A percentile compares a stretch with the other conserved stretches of the same genome.
Evolutionary conservation across 2,888 invertebrate species (phyloP).

Genomic region (Xylocampa areola): DNA sequence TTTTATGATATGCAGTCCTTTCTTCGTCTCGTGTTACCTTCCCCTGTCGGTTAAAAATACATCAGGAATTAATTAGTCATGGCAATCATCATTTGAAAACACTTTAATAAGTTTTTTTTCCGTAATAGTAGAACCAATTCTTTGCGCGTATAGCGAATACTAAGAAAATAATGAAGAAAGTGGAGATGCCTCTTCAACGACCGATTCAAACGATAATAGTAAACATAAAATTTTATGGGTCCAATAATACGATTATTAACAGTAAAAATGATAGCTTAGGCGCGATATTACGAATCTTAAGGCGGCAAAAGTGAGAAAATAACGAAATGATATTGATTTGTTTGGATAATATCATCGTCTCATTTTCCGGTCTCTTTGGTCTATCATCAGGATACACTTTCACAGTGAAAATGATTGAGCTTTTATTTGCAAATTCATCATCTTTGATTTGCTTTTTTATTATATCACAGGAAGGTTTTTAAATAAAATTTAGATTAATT

Average conservation of each 20-base stretch:
- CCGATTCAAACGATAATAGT: slow-evolving; percentile 51
- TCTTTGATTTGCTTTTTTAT: too few relatives aligned
- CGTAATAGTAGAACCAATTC: slow-evolving; percentile 10
- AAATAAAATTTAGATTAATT: too few relatives aligned
- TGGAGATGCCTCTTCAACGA: slow-evolving; percentile 32
- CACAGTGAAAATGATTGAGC: too few relatives aligned
- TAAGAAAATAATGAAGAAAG: slow-evolving; percentile 34
- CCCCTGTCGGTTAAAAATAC: too few relatives aligned
- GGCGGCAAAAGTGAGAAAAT: slow-evolving; percentile 38
- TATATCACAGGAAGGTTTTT: too few relatives aligned
- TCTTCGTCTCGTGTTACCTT: too few relatives aligned
- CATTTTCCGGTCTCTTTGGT: slow-evolving; percentile 7
- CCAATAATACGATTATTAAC: slow-evolving; percentile 59
- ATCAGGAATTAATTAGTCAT: too few relatives aligned
- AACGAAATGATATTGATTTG: slow-evolving; percentile 44
- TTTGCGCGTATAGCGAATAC: slow-evolving; percentile 34
- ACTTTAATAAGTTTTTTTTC: neutral
- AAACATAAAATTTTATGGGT: slow-evolving; percentile 54
- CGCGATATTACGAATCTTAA: slow-evolving; percentile 47
- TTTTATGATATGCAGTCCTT: too few relatives aligned
- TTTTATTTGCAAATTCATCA: too few relatives aligned
- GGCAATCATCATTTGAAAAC: too few relatives aligned
- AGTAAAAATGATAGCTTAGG: slow-evolving; percentile 37
- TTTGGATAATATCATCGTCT: slow-evolving; percentile 23
- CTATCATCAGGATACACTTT: slow-evolving; percentile 16